Base-by-base conservation (phyloP, 2,888 invertebrate genomes). In the Operophtera brumata region DNA sequence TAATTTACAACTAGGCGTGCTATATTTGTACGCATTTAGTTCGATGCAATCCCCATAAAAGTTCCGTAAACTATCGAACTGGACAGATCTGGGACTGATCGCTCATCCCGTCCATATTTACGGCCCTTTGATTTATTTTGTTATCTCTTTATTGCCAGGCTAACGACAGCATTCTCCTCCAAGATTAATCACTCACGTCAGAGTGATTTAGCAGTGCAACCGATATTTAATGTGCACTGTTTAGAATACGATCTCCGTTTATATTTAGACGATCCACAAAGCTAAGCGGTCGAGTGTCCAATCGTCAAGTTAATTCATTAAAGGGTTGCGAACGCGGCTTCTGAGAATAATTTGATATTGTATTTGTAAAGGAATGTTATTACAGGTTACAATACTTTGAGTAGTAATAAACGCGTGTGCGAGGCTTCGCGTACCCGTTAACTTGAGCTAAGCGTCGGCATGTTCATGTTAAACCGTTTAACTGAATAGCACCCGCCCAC, bases 91-190 rank as follows among this genome's bases (percentile, higher is more conserved):
- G 75, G 85, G 78, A 81, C 86, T 82, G 86, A 87, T 87, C 82
- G 82, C 79, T 87, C 86, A 84, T 87, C 82, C 80, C 72, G 75
- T 59, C 73, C 71, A 78, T 88, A 88, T 88, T 90, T 88, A 90
- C 86, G 80, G 84, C 80, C 67, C 69, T 88, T 88, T 90, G 89
- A 89, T 90, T 90, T 90, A 90, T 90, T 88, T 87, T 86, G 84
- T 88, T 89, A 88, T 86, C 86, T 84, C 86, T 89, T 89, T 89
- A 90, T 88, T 86, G 86, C 86, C 73, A 62, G 77, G 69, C 84
- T 88, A 89, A 88, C 87, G 89, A 90, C 89, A 89, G 82, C 86
- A 82, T 88, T 87, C 87, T 87, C 77, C 80, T 84, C 64, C 77
- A 83, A 89, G 88, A 90, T 90, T 88, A 88, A 90, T 90, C 85